phyloP scores from a whole-genome alignment of 2,888 invertebrate species.

The Hyppa rectilinea region DNA sequence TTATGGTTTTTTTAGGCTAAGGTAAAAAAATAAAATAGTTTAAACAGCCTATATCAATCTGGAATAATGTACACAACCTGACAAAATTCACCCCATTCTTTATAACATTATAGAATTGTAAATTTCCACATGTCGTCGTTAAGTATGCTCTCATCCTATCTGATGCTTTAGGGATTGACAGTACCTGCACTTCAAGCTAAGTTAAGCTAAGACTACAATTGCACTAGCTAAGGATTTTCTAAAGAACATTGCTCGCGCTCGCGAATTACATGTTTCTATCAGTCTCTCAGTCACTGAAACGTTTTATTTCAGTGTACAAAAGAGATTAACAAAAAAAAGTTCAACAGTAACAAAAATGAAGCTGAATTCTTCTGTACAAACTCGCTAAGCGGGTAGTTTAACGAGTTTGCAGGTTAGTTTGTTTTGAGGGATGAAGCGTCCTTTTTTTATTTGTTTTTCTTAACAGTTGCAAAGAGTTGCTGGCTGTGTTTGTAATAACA shows the following conservation, averaged over 20 bases:
- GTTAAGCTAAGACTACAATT: too few relatives aligned
- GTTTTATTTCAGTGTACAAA: not conserved
- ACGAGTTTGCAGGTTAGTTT: constrained; percentile 16
- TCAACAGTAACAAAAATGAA: not conserved
- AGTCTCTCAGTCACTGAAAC: not conserved
- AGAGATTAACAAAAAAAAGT: not conserved
- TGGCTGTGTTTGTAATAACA: not conserved
- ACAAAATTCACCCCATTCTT: too few relatives aligned
- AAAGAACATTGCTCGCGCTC: not conserved
- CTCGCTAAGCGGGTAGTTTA: constrained; percentile 9
- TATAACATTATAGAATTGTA: too few relatives aligned
- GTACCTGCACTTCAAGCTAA: too few relatives aligned
- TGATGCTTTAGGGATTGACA: too few relatives aligned
- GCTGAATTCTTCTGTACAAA: not conserved
- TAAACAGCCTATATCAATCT: too few relatives aligned
- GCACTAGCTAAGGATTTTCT: not conserved
- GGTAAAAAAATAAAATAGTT: too few relatives aligned
- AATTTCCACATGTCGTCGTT: too few relatives aligned
- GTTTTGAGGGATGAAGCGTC: not conserved
- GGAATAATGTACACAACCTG: too few relatives aligned
- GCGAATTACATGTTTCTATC: not conserved
- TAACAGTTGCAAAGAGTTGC: too few relatives aligned
- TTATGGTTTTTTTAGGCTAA: too few relatives aligned
- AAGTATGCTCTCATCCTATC: too few relatives aligned
- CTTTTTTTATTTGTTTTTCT: not conserved